Base-by-base conservation (phyloP, 2,888 invertebrate genomes). In the Drosophila rellima region DNA sequence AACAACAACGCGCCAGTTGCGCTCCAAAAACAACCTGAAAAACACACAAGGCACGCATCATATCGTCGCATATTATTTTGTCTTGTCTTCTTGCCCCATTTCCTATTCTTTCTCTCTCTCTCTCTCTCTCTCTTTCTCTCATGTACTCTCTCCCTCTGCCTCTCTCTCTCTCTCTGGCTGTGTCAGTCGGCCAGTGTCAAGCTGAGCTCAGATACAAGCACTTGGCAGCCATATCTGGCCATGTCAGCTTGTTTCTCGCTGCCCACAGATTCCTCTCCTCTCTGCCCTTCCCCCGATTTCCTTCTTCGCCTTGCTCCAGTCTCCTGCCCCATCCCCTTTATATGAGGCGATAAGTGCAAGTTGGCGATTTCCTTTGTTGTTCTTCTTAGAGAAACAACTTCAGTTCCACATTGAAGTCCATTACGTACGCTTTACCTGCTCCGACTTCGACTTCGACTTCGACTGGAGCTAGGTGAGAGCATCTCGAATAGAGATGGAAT, bases 361-460 rank as follows among this genome's bases (percentile, higher is more conserved):
- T 73, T 85, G 82, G 83, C 86, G 83, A 85, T 82, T 84, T 81
- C 78, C 82, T 85, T 82, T 82, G 86, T 82, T 80, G 74, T 77
- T 74, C 55, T 42, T 45, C 57, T 42, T 37, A 50, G 56, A 59
- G 61, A 65, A 61, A 61, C 57, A 70, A 70, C 61, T 74, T 42
- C 33, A 54, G 40, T 52, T 74, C 51, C 47, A 50, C 55, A 70
- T 57, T 61, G 66, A 66, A 76, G 76, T 79, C 68, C 72, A 72
- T 79, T 75, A 66, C 65, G 72, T 63, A 60, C 72, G 69, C 65
- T 60, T 72, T 65, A 66, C 68, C 78, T 74, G 69, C 44, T 56
- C 48, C 65, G n/a, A 45, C 55, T 56, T 33, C 17, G 35, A 35
- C 23, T 44, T 1, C 18, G 17, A 52, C 39, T 40, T 5, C 23